Evolutionary conservation across 2,888 invertebrate species (phyloP), one percentile per base, ranked within the genome.

Genomic region (Trichacis sp.): DNA sequence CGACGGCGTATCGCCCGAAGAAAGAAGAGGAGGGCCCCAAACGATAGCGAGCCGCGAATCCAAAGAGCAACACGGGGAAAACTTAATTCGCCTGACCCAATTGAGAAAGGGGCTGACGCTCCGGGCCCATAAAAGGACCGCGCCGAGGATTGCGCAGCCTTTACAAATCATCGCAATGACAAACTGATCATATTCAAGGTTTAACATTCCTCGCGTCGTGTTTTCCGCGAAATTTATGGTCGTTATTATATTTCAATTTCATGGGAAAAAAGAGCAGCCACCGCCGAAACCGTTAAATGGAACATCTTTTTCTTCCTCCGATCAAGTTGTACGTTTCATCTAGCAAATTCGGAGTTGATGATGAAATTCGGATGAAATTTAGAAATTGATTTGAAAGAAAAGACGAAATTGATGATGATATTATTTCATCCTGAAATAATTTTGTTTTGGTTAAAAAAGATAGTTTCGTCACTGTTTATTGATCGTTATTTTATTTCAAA

Each of bases 71-170:
- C 33, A 52, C 54, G 67, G 64, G 69, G 67, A 69, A 67, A 67
- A 69, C 64, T 69, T 69, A 69, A 69, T 69, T 62, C 69, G 64
- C 67, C 67, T 69, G 69, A 70, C 69, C 69, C 60, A 70, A 67
- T 70, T 70, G 67, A 64, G 63, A 64, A 62, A 70, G 69, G 69
- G 69, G 64, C 66, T 64, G 64, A 69, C 67, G 62, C 61, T 66
- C 58, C 59, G 66, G 63, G 61, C 55, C 69, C 64, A 61, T 64
- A 64, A 69, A 69, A 69, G 64, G 67, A 67, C 62, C 66, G 61
- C 63, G 56, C 40, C 47, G 59, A 63, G 62, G 58, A 56, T 48
- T 54, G 46, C 51, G 55, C 59, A 62, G 56, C 63, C 53, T 59
- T 63, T 63, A 67, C 67, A 61, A 66, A 64, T 64, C 61, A 67